Conservation (phyloP, 2,113 vertebrate genomes). For the Aegotheles bennettii region DNA sequence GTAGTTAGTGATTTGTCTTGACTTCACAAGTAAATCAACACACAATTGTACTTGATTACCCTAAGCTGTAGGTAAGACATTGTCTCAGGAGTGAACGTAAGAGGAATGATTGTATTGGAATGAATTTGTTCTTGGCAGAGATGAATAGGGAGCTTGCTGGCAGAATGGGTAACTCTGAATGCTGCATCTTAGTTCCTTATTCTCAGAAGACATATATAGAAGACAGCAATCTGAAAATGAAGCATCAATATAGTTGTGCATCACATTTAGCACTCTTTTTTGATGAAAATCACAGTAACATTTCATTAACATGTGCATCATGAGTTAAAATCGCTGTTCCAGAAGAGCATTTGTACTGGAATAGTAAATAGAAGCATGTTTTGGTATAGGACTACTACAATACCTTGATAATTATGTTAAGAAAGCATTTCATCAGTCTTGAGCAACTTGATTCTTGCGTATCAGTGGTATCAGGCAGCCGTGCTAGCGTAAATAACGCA, state of each 20-base stretch:
- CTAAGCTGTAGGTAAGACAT: neutral
- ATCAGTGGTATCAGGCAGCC: neutral
- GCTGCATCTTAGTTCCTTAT: neutral
- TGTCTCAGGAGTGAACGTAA: neutral
- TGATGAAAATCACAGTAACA: neutral
- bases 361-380: neutral
- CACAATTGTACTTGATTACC: neutral
- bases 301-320: neutral
- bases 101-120: neutral
- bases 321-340: neutral
- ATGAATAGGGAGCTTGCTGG: neutral
- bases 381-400: neutral
- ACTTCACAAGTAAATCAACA: neutral
- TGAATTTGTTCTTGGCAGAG: neutral
- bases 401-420: neutral
- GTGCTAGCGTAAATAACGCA: neutral
- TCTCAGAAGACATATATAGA: neutral
- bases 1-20: neutral
- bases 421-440: neutral
- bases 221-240: neutral
- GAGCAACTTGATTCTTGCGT: neutral
- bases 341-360: neutral
- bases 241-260: neutral
- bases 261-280: neutral
- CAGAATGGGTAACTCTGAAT: neutral